Evolutionary conservation across 2,888 invertebrate genomes (phyloP).

Genomic region (Mimumesa dahlbomi): DNA sequence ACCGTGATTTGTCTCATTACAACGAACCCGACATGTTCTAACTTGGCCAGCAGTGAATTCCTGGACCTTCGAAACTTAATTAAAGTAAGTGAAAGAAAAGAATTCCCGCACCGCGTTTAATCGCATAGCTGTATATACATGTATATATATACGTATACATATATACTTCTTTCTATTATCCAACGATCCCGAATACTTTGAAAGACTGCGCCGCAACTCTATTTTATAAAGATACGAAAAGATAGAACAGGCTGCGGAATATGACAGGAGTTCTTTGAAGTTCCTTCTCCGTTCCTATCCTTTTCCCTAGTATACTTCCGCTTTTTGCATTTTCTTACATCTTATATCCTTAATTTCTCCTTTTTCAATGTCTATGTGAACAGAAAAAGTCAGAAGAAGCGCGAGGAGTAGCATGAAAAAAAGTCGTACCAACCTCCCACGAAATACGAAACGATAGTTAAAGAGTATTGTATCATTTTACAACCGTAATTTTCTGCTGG

Average conservation of each 20-base stretch:
- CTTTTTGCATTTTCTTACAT: not conserved
- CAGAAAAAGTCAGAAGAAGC: too few relatives aligned
- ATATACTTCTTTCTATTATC: too few relatives aligned
- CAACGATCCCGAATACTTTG: conserved; percentile 18
- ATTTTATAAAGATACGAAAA: conserved; percentile 36
- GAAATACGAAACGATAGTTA: too few relatives aligned
- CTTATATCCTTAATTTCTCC: not conserved
- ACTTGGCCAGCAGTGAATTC: conserved; percentile 22
- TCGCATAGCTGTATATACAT: too few relatives aligned
- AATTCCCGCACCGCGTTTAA: conserved; percentile 35
- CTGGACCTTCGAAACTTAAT: conserved; percentile 38
- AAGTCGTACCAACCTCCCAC: too few relatives aligned
- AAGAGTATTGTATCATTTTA: too few relatives aligned
- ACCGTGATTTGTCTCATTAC: conserved; percentile 22
- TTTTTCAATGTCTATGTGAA: not conserved
- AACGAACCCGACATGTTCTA: not conserved
- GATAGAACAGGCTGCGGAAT: conserved; percentile 16
- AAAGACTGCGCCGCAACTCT: conserved; percentile 22
- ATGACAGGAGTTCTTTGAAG: conserved; percentile 37
- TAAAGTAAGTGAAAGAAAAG: conserved; percentile 42
- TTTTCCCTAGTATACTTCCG: too few relatives aligned
- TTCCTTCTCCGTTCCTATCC: not conserved
- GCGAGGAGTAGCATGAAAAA: too few relatives aligned
- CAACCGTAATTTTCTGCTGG: too few relatives aligned
- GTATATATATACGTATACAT: too few relatives aligned